Percentiles rank a stretch among this genome's conserved stretches.
Conservation (phyloP, 2,797 vertebrate genomes). For the Clarias platycephalus region DNA sequence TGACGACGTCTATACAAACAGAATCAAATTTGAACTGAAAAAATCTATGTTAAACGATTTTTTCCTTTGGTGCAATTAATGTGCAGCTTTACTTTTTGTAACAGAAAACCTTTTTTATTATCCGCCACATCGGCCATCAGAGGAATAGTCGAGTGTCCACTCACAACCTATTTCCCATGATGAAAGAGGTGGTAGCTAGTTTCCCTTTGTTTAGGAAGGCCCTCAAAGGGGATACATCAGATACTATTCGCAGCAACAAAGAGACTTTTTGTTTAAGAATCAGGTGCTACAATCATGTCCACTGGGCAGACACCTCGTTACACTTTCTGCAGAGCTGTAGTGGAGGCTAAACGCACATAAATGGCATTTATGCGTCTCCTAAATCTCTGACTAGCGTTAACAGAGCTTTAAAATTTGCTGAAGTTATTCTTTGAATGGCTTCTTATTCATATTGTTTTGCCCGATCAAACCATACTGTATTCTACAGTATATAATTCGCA, state of each 20-base stretch:
- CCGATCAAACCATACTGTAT: no score
- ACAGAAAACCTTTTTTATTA: background rate
- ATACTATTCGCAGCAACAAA: conserved; percentile 60
- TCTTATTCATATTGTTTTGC: no score
- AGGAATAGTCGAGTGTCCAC: conserved; percentile 13
- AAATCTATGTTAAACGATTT: background rate
- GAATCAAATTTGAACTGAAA: background rate
- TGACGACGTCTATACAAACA: background rate
- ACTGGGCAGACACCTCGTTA: background rate
- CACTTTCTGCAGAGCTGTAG: no score
- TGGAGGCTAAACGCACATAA: no score
- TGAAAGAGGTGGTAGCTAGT: conserved; percentile 13
- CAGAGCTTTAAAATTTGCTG: no score
- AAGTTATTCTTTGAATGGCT: no score
- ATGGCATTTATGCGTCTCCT: no score
- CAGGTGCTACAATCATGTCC: conserved; percentile 59
- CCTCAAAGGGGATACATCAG: conserved; percentile 56
- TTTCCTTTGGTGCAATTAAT: background rate
- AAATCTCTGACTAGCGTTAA: no score
- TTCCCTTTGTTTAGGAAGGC: conserved; percentile 41
- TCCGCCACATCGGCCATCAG: conserved; percentile 6
- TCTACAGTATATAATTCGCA: no score
- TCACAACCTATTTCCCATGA: conserved; percentile 12
- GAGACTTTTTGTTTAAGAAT: conserved; percentile 61
- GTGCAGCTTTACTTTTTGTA: conserved; percentile 5